A percentile compares a stretch with the other conserved stretches of the same genome.
Evolutionary conservation across 1,140 invertebrate species (phyloP).

Genomic region (Vollenhovia emeryi): DNA sequence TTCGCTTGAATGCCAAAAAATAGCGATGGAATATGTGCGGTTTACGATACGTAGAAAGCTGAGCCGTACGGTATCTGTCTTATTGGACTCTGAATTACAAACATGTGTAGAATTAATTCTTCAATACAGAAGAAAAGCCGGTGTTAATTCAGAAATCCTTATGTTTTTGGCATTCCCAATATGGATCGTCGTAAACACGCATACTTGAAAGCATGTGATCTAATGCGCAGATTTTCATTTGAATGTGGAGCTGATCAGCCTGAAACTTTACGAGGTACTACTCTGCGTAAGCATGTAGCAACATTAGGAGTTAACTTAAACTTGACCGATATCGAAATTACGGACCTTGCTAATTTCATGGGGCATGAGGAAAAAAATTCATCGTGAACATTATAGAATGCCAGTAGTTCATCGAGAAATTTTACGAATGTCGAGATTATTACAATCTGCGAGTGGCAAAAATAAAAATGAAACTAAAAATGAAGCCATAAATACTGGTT

Average conservation of each 20-base stretch:
- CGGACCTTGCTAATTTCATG: conserved; percentile 59
- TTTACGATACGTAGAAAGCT: conserved; percentile 11
- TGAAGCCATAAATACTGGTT: neutral
- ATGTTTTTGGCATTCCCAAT: neutral
- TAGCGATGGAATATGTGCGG: neutral
- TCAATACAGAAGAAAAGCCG: neutral
- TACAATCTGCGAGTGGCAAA: conserved; percentile 27
- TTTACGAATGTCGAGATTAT: conserved; percentile 37
- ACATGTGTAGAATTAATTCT: conserved; percentile 15
- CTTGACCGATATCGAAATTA: conserved; percentile 24
- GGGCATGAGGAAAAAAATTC: conserved; percentile 60
- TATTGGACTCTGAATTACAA: conserved; percentile 1
- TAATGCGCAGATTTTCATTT: conserved; percentile 7
- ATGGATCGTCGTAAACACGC: neutral
- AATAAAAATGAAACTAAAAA: neutral
- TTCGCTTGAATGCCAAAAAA: neutral
- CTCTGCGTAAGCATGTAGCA: conserved; percentile 61
- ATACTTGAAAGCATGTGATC: neutral
- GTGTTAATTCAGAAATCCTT: neutral
- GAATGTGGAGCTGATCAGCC: conserved; percentile 45
- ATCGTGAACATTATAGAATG: conserved; percentile 55
- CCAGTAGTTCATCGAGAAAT: conserved; percentile 48
- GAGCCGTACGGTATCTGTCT: neutral
- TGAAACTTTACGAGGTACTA: conserved; percentile 47
- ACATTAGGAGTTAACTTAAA: conserved; percentile 47